Base-by-base conservation (phyloP, 2,888 invertebrate species). In the Melinopterus prodromus region DNA sequence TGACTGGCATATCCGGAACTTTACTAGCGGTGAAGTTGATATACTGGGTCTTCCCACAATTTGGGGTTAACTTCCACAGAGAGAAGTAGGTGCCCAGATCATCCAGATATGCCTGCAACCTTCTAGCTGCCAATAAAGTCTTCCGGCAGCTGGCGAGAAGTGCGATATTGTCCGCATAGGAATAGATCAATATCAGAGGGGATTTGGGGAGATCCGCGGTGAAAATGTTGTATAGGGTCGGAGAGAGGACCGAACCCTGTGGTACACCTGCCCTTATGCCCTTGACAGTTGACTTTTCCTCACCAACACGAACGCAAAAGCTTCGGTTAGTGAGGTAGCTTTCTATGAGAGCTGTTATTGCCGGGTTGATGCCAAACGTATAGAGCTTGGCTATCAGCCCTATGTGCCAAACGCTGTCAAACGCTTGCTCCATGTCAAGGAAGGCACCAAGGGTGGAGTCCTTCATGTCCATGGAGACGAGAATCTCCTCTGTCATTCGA, bases 211-310 rank as follows among this genome's bases (percentile, higher is more conserved):
- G 26, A 26, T 26, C 26, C 26, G 26, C 26, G 3, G 26, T 26
- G 26, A 26, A 26, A 26, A 26, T 26, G 26, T 26, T 26, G 26
- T 26, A 26, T 3, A 26, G 26, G 26, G 26, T 26, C 26, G 26
- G 26, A 26, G 26, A 26, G 26, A 26, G 26, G 1, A 26, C 53
- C 14, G 15, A 6, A 15, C 76, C 38, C 53, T 76, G 76, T n/a
- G 76, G 76, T 15, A 76, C 37, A 0, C 76, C 76, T n/a, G 76
- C 35, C 6, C n/a, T 14, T 37, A 76, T 26, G 16, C 14, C n/a
- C n/a, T 53, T 12, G 14, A 37, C 36, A 1, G 35, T 6, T 16
- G 76, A 76, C 7, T 76, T 37, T 14, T n/a, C n/a, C n/a, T 15
- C 4, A 15, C 70, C 15, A 26, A 26, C 26, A 1, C 26, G 26